A percentile compares a stretch with the other conserved stretches of the same genome.
Conservation (phyloP, 2,797 vertebrate genomes). For the Coilia nasus region DNA sequence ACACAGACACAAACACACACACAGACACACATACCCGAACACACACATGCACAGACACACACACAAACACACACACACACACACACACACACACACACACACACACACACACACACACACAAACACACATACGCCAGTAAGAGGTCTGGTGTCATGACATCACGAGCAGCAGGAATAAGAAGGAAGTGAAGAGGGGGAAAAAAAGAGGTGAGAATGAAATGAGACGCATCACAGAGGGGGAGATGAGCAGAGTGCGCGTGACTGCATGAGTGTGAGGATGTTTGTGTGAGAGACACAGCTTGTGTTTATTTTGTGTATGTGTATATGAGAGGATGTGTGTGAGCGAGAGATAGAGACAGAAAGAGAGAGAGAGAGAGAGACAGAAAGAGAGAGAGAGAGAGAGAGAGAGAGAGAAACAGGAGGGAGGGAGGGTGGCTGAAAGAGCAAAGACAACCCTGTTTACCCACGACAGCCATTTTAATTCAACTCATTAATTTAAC, state of each 20-base stretch:
- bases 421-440: slow-evolving; percentile 32
- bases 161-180: neutral
- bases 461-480: slow-evolving; percentile 37
- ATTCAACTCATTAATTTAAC: slow-evolving; percentile 62
- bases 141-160: neutral
- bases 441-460: slow-evolving; percentile 58
- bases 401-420: neutral
- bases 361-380: neutral
- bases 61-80: neutral
- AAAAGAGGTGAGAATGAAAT: neutral
- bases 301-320: neutral
- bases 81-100: neutral
- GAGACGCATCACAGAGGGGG: neutral
- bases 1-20: neutral
- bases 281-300: neutral
- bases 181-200: neutral
- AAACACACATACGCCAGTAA: neutral
- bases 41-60: neutral
- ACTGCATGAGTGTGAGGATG: neutral
- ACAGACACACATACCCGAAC: neutral
- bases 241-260: neutral
- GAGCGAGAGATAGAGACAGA: neutral
- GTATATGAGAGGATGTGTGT: neutral
- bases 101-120: neutral
- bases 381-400: neutral